These are phyloP conservation scores for Phoxinus dragarum DNA, from an alignment of 2,797 vertebrate species.

Conservation along the genomic window DNA sequence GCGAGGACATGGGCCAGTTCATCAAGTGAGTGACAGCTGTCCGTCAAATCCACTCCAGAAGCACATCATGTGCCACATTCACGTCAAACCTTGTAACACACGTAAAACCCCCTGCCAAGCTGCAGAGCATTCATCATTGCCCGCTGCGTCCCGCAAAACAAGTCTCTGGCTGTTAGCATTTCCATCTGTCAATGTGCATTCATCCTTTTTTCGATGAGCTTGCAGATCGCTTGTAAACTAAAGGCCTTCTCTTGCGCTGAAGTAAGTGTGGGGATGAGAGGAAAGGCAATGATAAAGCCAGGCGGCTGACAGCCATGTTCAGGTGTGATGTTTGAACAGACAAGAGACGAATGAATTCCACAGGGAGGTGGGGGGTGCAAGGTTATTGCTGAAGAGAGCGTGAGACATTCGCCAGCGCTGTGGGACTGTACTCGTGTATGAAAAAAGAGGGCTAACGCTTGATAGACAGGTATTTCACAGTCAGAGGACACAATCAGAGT, in stretches of 20 bases:
- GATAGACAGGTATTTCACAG: constrained; percentile 43
- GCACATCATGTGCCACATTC: background rate
- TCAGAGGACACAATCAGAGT: constrained; percentile 16
- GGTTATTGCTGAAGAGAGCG: constrained; percentile 50
- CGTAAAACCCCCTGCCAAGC: background rate
- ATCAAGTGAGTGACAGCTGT: constrained; percentile 89
- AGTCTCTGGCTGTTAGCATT: constrained; percentile 34
- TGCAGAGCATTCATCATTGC: constrained; percentile 28
- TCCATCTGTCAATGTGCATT: constrained; percentile 36
- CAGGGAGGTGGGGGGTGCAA: constrained; percentile 56
- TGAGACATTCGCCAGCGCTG: constrained; percentile 55
- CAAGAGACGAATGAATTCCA: constrained; percentile 56
- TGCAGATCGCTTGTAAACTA: constrained; percentile 37
- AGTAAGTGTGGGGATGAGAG: constrained; percentile 29
- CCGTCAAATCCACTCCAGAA: constrained; percentile 10
- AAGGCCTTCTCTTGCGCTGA: constrained; percentile 20
- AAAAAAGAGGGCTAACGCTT: constrained; percentile 20
- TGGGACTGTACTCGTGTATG: constrained; percentile 48
- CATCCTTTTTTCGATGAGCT: constrained; percentile 35
- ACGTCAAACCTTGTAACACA: constrained; percentile 24
- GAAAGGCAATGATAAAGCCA: constrained; percentile 18
- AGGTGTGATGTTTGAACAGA: constrained; percentile 61
- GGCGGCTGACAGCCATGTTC: constrained; percentile 26
- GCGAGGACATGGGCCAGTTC: constrained; percentile 98
- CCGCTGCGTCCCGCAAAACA: constrained; percentile 33